A percentile compares a stretch with the other conserved stretches of the same genome.
These are phyloP conservation scores for Mandrillus leucophaeus DNA, from an alignment of 2,113 vertebrate species.

Conservation along the genomic window DNA sequence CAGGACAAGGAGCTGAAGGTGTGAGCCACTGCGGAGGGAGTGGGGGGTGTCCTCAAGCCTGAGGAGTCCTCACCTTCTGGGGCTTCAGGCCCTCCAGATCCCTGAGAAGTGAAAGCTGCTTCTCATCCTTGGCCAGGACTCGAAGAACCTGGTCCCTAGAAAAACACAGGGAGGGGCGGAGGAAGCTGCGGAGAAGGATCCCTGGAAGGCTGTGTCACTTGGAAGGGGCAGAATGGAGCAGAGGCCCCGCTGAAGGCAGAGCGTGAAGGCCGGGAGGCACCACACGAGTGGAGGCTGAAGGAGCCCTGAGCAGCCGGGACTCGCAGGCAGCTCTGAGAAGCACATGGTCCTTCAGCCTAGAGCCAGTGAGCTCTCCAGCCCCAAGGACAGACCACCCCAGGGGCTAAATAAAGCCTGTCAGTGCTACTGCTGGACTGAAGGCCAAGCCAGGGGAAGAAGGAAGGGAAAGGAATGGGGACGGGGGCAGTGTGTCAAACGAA, in stretches of 20 bases:
- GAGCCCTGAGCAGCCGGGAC: neutral
- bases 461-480: too few relatives aligned
- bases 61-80: constrained; percentile 85
- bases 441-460: neutral
- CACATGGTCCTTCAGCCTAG: neutral
- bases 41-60: neutral
- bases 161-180: constrained; percentile 5
- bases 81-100: constrained; percentile 81
- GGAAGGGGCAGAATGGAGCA: neutral
- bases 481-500: neutral
- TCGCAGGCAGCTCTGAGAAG: neutral
- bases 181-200: neutral
- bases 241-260: neutral
- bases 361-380: neutral
- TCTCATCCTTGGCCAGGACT: constrained; percentile 81
- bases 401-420: neutral
- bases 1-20: neutral
- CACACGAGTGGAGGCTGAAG: neutral
- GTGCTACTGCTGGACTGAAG: neutral
- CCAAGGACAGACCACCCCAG: neutral
- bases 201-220: neutral
- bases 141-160: constrained; percentile 94
- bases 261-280: neutral
- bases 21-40: neutral
- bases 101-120: constrained; percentile 85